These are phyloP conservation scores for Gandaritis pyraliata DNA, from an alignment of 2,888 invertebrate genomes.

Conservation along the genomic window DNA sequence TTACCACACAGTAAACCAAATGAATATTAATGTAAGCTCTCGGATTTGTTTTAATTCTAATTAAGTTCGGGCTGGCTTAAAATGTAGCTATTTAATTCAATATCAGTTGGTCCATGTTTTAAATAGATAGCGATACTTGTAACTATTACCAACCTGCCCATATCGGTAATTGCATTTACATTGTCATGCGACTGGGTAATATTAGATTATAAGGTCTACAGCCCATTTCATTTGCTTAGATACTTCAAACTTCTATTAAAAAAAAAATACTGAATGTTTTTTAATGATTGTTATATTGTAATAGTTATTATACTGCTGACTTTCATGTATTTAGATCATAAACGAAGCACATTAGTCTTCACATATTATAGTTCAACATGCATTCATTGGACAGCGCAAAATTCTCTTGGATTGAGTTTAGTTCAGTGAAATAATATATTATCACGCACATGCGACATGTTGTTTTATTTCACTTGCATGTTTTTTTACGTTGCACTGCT, in stretches of 20 bases:
- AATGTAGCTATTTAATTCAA: neutral
- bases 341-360: slow-evolving; percentile 75
- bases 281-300: slow-evolving; percentile 2
- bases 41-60: slow-evolving; percentile 7
- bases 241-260: slow-evolving; percentile 29
- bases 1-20: slow-evolving; percentile 6
- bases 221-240: neutral
- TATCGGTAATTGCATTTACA: neutral
- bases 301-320: neutral
- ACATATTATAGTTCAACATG: slow-evolving; percentile 66
- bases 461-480: slow-evolving; percentile 61
- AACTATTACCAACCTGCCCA: neutral
- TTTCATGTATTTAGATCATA: slow-evolving; percentile 58
- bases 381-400: slow-evolving; percentile 74
- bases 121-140: neutral
- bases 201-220: neutral
- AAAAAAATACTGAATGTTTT: neutral
- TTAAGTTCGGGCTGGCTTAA: neutral
- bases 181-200: neutral
- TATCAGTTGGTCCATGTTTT: neutral
- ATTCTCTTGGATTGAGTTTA: slow-evolving; percentile 74
- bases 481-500: neutral
- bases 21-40: slow-evolving; percentile 9
- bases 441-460: slow-evolving; percentile 80
- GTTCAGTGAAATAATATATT: slow-evolving; percentile 76